Evolutionary conservation across 2,888 invertebrate genomes (phyloP).

Genomic region (Epinotia demarniana): DNA sequence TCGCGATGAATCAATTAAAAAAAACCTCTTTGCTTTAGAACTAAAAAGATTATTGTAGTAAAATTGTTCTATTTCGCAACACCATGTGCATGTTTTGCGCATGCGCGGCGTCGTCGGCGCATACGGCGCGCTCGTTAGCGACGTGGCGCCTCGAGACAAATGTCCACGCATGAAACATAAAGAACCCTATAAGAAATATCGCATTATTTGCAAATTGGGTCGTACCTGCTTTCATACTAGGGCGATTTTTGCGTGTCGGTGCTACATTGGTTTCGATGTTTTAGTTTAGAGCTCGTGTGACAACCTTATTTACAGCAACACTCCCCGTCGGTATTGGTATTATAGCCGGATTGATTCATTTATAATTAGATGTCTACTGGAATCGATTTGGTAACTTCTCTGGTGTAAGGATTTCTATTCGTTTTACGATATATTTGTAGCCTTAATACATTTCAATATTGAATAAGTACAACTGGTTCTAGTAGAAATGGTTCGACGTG

Average conservation of each 20-base stretch:
- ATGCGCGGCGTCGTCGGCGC: conserved; percentile 30
- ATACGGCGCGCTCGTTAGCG: conserved; percentile 57
- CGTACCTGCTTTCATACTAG: neutral
- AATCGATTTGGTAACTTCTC: conserved; percentile 9
- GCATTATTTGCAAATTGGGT: neutral
- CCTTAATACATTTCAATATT: neutral
- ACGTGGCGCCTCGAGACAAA: conserved; percentile 65
- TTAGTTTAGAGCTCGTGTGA: conserved; percentile 47
- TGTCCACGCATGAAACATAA: conserved; percentile 43
- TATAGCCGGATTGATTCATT: conserved; percentile 36
- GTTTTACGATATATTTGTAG: neutral
- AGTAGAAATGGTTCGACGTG: too few species aligned
- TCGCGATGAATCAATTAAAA: too few species aligned
- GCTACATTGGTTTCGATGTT: neutral
- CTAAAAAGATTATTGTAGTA: neutral
- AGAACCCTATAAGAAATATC: neutral
- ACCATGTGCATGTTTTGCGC: conserved; percentile 26
- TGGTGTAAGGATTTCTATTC: neutral
- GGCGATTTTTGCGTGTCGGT: neutral
- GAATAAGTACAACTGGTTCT: too few species aligned
- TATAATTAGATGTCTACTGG: conserved; percentile 32
- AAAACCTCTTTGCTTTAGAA: neutral
- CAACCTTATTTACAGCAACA: conserved; percentile 58
- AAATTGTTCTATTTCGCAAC: conserved; percentile 1
- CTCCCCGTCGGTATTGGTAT: conserved; percentile 24